Conservation (phyloP, 2,113 vertebrate species). For the Noturus placidus region DNA sequence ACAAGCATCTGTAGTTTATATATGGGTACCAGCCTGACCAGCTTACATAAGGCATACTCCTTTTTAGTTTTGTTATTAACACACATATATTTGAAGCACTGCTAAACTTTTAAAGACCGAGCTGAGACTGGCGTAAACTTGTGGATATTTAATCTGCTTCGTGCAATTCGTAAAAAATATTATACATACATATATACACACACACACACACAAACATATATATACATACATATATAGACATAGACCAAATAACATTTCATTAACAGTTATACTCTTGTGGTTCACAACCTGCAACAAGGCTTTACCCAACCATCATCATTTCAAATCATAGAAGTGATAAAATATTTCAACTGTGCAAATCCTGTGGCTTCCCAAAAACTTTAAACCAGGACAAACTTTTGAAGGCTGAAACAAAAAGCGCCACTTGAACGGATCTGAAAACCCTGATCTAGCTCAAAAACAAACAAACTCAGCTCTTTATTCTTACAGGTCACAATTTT, state of each 20-base stretch:
- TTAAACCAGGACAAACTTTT: neutral
- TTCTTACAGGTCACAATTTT: neutral
- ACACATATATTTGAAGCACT: conserved; percentile 20
- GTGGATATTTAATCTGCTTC: neutral
- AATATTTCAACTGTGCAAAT: neutral
- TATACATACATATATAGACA: no score
- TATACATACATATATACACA: no score
- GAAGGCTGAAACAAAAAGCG: neutral
- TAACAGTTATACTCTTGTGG: neutral
- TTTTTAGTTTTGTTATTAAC: conserved; percentile 23
- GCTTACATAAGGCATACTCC: conserved; percentile 40
- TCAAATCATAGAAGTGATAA: neutral
- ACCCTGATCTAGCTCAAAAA: neutral
- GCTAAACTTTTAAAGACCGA: neutral
- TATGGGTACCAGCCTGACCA: conserved; percentile 36
- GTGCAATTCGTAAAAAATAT: neutral
- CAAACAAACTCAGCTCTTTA: neutral
- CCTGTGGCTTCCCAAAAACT: neutral
- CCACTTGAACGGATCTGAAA: neutral
- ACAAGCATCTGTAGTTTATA: conserved; percentile 45
- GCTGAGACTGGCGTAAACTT: neutral
- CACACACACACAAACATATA: no score
- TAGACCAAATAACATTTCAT: neutral
- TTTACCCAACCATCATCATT: neutral
- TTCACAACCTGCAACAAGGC: neutral